phyloP scores from a whole-genome alignment of 2,113 vertebrate genomes.

The Chitala chitala region DNA sequence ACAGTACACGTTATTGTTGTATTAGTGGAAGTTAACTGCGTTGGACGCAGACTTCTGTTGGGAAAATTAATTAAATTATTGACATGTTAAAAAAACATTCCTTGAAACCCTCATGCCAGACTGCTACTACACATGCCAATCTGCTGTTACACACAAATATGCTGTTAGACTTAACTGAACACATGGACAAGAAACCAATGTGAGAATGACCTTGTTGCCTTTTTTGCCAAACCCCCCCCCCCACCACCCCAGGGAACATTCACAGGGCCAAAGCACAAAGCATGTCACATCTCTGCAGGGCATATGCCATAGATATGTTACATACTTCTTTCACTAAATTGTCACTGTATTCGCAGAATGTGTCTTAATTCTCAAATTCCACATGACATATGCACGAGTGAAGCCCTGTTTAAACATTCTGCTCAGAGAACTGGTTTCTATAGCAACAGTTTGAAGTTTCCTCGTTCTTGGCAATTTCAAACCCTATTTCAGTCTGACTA shows the following conservation, averaged over 20 bases:
- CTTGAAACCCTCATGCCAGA: too few relatives aligned
- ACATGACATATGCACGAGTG: conserved; percentile 14
- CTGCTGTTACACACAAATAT: neutral
- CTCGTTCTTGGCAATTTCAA: neutral
- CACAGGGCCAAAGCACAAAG: neutral
- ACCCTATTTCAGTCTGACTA: conserved; percentile 6
- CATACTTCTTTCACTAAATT: neutral
- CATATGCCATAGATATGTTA: neutral
- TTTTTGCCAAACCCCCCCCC: too few relatives aligned
- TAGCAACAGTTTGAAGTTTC: conserved; percentile 2
- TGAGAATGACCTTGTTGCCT: neutral
- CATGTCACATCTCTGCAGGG: neutral
- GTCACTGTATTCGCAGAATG: neutral
- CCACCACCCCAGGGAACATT: neutral
- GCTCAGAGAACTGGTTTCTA: conserved; percentile 9
- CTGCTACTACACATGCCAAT: neutral
- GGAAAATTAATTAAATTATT: too few relatives aligned
- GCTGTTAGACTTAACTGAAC: neutral
- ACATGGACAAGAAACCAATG: neutral
- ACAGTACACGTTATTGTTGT: too few relatives aligned
- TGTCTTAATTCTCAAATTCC: neutral
- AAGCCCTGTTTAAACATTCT: neutral
- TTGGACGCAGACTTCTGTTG: too few relatives aligned
- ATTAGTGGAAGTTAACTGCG: too few relatives aligned
- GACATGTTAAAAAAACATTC: too few relatives aligned